Evolutionary conservation across 2,888 invertebrate genomes (phyloP).

Genomic region (Iphiclides podalirius): DNA sequence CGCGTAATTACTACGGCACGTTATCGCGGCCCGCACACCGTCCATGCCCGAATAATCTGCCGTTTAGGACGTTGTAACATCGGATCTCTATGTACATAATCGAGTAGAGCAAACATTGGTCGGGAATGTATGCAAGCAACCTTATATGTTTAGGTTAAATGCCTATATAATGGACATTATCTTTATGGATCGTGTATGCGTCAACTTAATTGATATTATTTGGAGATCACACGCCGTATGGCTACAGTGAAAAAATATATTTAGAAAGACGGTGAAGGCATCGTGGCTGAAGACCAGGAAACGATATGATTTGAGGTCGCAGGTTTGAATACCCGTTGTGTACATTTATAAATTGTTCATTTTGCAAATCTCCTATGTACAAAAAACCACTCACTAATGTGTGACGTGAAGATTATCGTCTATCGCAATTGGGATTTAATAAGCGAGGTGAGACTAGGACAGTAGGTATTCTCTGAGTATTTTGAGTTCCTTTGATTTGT

Average conservation of each 20-base stretch:
- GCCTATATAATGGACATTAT: slow-evolving; percentile 21
- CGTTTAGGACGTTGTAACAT: slow-evolving; percentile 22
- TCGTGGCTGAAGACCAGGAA: too few species aligned
- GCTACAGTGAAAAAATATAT: background rate
- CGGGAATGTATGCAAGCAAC: slow-evolving; percentile 11
- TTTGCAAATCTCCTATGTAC: too few species aligned
- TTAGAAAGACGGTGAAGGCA: too few species aligned
- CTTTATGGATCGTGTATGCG: slow-evolving; percentile 9
- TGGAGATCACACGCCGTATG: background rate
- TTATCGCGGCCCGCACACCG: slow-evolving; percentile 21
- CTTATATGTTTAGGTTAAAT: slow-evolving; percentile 16
- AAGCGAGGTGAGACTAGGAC: too few species aligned
- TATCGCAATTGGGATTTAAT: too few species aligned
- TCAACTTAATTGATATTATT: slow-evolving; percentile 11
- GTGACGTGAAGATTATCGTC: too few species aligned
- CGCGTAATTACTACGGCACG: slow-evolving; percentile 16
- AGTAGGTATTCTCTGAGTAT: too few species aligned
- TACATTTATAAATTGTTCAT: too few species aligned
- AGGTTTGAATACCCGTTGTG: too few species aligned
- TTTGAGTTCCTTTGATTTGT: too few species aligned
- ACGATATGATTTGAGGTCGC: too few species aligned
- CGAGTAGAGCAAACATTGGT: slow-evolving; percentile 13
- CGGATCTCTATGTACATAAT: slow-evolving; percentile 19
- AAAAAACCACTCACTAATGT: too few species aligned
- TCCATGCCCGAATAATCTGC: slow-evolving; percentile 19